Percentiles rank a stretch among this genome's conserved stretches.
These are phyloP conservation scores for Palaemon carinicauda DNA, from an alignment of 1,140 invertebrate species.

Conservation along the genomic window DNA sequence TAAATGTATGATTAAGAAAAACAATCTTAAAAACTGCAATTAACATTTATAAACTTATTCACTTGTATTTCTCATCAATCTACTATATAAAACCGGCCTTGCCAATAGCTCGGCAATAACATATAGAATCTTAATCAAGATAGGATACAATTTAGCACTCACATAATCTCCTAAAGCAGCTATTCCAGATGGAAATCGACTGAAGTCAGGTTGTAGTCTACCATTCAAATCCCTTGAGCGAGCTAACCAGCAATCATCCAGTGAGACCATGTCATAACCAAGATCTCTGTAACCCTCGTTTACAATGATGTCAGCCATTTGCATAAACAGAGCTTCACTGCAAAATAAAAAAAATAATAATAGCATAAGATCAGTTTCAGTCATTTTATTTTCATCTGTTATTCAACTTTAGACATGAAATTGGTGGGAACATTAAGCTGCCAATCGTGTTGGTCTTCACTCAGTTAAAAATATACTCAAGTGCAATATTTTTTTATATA, in stretches of 20 bases:
- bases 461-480: no score
- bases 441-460: no score
- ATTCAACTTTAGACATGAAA: no score
- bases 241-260: constrained; percentile 96
- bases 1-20: no score
- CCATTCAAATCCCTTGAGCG: constrained; percentile 78
- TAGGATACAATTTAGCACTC: constrained; percentile 65
- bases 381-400: no score
- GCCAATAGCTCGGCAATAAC: neutral
- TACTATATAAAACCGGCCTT: no score
- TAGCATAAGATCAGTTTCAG: neutral
- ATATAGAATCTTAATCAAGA: neutral
- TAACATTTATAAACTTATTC: no score
- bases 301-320: constrained; percentile 90
- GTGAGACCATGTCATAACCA: constrained; percentile 93
- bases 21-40: no score
- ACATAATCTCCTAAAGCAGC: constrained; percentile 90
- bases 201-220: constrained; percentile 83
- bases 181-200: constrained; percentile 91
- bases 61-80: no score
- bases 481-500: no score
- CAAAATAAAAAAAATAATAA: constrained; percentile 60
- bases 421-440: no score
- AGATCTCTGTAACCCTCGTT: constrained; percentile 86
- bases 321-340: constrained; percentile 90